Base-by-base conservation (phyloP, 2,113 vertebrate species). In the Oryzias javanicus region DNA sequence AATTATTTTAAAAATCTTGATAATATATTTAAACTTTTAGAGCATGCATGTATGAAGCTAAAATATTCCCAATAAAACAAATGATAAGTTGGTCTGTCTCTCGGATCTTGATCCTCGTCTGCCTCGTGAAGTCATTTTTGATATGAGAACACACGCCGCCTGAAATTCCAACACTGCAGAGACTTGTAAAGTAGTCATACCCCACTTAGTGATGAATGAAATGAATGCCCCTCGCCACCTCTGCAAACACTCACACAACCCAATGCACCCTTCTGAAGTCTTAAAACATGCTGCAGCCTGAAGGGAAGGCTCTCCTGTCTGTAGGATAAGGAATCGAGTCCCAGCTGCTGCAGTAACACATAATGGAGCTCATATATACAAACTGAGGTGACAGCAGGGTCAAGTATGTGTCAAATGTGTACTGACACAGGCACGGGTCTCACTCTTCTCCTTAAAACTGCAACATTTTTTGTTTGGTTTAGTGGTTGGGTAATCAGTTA, bases 161-260 rank as follows among this genome's bases (percentile, higher is more conserved):
- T 55, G 48, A 24, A 65, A 82, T 81, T 82, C 74, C 74, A 27
- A 67, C 79, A 73, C 74, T 84, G 85, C 41, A 78, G 62, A 81
- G 81, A 82, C 85, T 75, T 84, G 85, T 80, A 65, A 35, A 18
- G 67, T 49, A 59, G 70, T 49, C 67, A 73, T 79, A 74, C 66
- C 67, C 60, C 61, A 64, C 54, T 72, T 17, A 17, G 57, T 52
- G 62, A 41, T 57, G 72, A 79, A 80, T 83, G 69, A 76, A 79
- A 74, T 5, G 64, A 72, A 80, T 73, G 73, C 55, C 62, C 62
- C 60, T 17, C 5, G 3, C 56, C 57, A 46, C 19, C 29, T 20
- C 45, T 45, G 13, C 25, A 55, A 13, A 49, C 63, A 51, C 56
- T 65, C 56, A 18, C 25, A 46, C 42, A 42, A 52, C 45, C 41